These are phyloP conservation scores for Scophthalmus maximus DNA, from an alignment of 2,113 vertebrate genomes.

Conservation along the genomic window DNA sequence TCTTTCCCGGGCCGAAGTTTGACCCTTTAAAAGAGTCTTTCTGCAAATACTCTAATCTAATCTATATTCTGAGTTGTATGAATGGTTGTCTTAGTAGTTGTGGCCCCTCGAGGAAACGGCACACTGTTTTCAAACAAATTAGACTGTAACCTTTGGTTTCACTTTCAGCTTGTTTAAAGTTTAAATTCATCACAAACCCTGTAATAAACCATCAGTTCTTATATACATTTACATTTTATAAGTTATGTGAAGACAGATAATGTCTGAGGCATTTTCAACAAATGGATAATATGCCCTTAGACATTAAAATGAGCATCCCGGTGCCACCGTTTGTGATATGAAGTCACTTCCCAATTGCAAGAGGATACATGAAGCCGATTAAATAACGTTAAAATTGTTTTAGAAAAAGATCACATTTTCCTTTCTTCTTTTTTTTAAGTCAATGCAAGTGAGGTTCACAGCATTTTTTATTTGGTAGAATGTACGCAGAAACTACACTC, in stretches of 20 bases:
- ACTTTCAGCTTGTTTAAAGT: background rate
- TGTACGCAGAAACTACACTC: no score
- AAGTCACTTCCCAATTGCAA: background rate
- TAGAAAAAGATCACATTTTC: no score
- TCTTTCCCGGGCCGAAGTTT: conserved; percentile 1
- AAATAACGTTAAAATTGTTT: background rate
- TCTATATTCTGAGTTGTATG: no score
- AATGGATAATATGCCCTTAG: background rate
- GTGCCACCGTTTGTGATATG: no score
- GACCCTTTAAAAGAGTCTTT: conserved; percentile 14
- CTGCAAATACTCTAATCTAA: background rate
- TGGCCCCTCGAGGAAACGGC: no score
- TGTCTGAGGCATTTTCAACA: background rate
- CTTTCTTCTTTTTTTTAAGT: no score
- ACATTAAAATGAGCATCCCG: background rate
- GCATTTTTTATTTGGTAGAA: no score
- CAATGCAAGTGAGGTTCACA: no score
- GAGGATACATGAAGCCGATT: background rate
- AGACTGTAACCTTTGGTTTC: background rate
- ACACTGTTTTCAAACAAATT: no score
- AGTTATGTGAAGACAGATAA: background rate
- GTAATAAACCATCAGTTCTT: background rate
- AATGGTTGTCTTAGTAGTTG: no score
- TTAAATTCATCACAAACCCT: conserved; percentile 3
- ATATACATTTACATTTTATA: background rate